Conservation (phyloP, 2,797 vertebrate species). For the Xiphorhynchus erythropygius region DNA sequence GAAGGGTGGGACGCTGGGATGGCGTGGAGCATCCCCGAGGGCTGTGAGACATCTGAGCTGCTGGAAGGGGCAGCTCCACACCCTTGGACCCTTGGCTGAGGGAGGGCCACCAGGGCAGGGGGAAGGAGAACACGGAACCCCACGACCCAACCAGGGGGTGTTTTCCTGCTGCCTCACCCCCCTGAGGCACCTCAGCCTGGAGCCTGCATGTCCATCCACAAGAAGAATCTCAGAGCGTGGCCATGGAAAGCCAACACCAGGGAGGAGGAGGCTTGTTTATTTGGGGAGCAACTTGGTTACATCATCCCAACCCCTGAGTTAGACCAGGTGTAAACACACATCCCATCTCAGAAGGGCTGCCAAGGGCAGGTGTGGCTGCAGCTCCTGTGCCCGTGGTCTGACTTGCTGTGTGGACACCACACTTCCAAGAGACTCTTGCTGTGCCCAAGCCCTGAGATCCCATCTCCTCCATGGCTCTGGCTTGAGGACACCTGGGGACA, state of each 20-base stretch:
- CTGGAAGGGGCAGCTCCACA: background rate
- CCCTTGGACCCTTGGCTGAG: background rate
- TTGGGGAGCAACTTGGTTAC: background rate
- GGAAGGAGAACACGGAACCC: background rate
- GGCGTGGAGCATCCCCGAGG: accelerated
- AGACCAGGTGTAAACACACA: background rate
- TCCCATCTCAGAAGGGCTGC: background rate
- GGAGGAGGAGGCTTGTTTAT: background rate
- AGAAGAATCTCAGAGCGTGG: background rate
- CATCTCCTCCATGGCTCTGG: background rate
- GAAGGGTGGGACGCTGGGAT: background rate
- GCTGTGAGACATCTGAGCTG: background rate
- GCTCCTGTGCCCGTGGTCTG: background rate
- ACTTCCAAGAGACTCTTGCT: background rate
- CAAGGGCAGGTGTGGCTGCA: background rate
- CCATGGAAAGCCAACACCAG: background rate
- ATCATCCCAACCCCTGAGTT: background rate
- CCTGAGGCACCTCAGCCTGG: background rate
- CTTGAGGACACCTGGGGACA: background rate
- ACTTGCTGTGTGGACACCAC: background rate
- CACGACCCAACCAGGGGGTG: background rate
- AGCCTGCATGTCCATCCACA: background rate
- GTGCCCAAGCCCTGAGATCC: background rate
- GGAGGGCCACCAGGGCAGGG: accelerated
- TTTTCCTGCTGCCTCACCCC: background rate